A percentile compares a stretch with the other conserved stretches of the same genome.
These are phyloP conservation scores for Meloidogyne floridensis DNA, from an alignment of 1,140 invertebrate species.

Conservation along the genomic window DNA sequence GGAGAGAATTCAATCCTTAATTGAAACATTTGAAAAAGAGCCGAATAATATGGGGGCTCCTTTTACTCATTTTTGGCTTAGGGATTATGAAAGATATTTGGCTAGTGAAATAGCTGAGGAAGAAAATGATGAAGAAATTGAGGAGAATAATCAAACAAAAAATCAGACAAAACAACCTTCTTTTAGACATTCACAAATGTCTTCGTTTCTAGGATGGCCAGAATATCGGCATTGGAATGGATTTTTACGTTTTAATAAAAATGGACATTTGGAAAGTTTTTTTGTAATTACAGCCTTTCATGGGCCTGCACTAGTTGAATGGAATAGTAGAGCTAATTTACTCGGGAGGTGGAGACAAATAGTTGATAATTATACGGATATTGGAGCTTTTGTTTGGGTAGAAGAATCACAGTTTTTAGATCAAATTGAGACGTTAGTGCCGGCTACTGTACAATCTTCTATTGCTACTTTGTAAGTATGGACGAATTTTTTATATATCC, in stretches of 20 bases:
- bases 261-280: conserved; percentile 30
- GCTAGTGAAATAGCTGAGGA: conserved; percentile 4
- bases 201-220: conserved; percentile 53
- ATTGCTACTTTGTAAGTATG: conserved; percentile 56
- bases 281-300: conserved; percentile 55
- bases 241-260: conserved; percentile 51
- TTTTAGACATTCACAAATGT: conserved; percentile 43
- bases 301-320: conserved; percentile 48
- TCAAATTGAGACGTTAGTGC: conserved; percentile 67
- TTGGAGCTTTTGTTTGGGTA: conserved; percentile 47
- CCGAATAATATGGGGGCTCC: conserved; percentile 51
- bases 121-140: conserved; percentile 35
- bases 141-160: conserved; percentile 13
- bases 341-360: conserved; percentile 53
- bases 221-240: conserved; percentile 61
- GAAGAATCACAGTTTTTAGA: conserved; percentile 52
- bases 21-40: conserved; percentile 47
- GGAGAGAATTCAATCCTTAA: conserved; percentile 33
- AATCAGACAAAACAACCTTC: background rate
- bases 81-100: conserved; percentile 51
- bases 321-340: conserved; percentile 43
- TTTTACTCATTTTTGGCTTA: conserved; percentile 57
- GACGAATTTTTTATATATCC: too few relatives aligned
- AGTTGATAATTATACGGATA: conserved; percentile 51
- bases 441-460: conserved; percentile 67